phyloP scores from a whole-genome alignment of 2,888 invertebrate species.

The Saturnia pavonia region DNA sequence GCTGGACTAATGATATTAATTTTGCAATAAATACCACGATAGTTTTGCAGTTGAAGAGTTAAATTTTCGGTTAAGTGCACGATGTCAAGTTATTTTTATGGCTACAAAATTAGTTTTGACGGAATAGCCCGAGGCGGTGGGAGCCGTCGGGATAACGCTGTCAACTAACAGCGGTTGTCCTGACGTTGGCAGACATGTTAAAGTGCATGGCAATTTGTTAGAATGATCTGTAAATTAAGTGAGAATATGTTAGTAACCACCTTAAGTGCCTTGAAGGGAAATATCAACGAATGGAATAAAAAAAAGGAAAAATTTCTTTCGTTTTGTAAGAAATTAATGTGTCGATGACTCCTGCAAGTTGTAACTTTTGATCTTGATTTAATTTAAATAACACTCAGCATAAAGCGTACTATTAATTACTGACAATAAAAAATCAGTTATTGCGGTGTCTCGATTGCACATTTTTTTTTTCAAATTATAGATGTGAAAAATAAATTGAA shows the following conservation, averaged over 20 bases:
- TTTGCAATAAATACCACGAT: constrained; percentile 6
- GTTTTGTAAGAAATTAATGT: background rate
- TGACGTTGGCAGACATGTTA: constrained; percentile 35
- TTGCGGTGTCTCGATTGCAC: too few species aligned
- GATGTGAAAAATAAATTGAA: too few species aligned
- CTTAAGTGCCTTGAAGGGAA: background rate
- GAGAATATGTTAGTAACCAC: background rate
- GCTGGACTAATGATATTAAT: constrained; percentile 12
- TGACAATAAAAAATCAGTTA: too few species aligned
- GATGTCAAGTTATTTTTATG: background rate
- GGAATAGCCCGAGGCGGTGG: constrained; percentile 12
- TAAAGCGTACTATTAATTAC: too few species aligned
- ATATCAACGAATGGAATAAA: background rate
- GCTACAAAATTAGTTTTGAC: background rate
- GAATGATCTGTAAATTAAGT: constrained; percentile 21
- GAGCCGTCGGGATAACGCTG: constrained; percentile 19
- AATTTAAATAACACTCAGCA: too few species aligned
- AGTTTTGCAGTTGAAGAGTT: background rate
- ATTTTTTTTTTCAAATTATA: too few species aligned
- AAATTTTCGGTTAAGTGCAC: background rate
- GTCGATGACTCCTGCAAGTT: background rate
- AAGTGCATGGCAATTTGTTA: constrained; percentile 18
- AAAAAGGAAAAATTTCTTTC: background rate
- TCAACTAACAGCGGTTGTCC: constrained; percentile 32
- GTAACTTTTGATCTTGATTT: background rate